Evolutionary conservation across 1,140 invertebrate species (phyloP).

Genomic region (Delia radicum): DNA sequence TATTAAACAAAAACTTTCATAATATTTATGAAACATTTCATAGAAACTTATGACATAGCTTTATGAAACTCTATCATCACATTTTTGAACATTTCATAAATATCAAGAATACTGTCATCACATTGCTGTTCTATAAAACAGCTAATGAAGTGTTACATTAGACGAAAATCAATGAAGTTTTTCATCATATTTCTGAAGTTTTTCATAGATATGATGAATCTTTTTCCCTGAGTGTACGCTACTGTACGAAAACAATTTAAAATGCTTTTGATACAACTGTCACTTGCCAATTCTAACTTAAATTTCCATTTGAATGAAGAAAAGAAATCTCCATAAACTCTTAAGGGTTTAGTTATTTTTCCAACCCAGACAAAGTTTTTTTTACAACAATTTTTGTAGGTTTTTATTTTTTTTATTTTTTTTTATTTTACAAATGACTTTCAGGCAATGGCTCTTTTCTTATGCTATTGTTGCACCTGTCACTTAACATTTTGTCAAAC

Average conservation of each 20-base stretch:
- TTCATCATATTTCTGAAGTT: too few relatives aligned
- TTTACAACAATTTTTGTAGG: neutral
- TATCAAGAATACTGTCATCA: too few relatives aligned
- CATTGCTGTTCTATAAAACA: too few relatives aligned
- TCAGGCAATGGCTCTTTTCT: conserved; percentile 3
- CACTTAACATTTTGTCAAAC: conserved; percentile 18
- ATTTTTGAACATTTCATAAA: neutral
- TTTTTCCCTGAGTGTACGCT: too few relatives aligned
- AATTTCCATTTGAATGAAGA: neutral
- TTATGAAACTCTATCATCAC: too few relatives aligned
- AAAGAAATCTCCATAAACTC: neutral
- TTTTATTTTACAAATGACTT: conserved; percentile 4
- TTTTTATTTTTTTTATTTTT: neutral
- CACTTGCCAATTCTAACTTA: neutral
- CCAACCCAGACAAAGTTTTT: neutral
- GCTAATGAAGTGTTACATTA: too few relatives aligned
- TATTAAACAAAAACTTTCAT: too few relatives aligned
- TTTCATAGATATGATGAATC: too few relatives aligned
- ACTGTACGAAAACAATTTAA: neutral
- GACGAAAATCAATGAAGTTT: too few relatives aligned
- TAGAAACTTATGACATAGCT: too few relatives aligned
- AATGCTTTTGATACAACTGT: neutral
- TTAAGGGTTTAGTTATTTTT: neutral
- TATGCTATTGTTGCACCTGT: conserved; percentile 18
- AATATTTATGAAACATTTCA: too few relatives aligned